Evolutionary conservation across 2,797 vertebrate species (phyloP).

Genomic region (Rhincodon typus): DNA sequence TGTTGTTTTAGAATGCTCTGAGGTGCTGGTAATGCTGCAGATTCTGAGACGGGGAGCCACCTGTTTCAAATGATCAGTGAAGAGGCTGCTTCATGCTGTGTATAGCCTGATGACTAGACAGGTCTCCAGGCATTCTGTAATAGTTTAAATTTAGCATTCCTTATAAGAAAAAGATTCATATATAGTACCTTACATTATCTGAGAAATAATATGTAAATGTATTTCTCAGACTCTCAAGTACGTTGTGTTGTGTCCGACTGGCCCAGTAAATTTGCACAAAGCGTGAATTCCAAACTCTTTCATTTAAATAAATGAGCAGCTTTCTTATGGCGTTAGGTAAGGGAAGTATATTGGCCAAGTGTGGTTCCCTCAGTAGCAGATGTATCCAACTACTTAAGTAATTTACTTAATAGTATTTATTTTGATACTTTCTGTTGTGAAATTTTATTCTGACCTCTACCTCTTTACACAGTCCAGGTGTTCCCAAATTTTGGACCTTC

Average conservation of each 20-base stretch:
- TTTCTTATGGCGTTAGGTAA: background rate
- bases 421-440: too few species aligned
- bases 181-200: background rate
- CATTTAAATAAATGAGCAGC: background rate
- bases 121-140: background rate
- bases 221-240: background rate
- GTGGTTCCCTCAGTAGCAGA: too few species aligned
- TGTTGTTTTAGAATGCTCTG: background rate
- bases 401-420: too few species aligned
- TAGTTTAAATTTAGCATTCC: background rate
- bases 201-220: background rate
- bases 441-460: too few species aligned
- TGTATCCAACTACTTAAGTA: too few species aligned
- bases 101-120: background rate
- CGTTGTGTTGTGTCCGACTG: background rate
- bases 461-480: background rate
- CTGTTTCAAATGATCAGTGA: background rate
- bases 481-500: background rate
- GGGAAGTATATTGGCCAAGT: background rate
- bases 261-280: background rate
- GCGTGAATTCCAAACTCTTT: background rate
- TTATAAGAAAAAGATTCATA: background rate
- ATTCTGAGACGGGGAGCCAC: background rate
- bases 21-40: background rate
- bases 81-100: background rate